These are phyloP conservation scores for Magallana gigas DNA, from an alignment of 1,140 invertebrate genomes.

Conservation along the genomic window DNA sequence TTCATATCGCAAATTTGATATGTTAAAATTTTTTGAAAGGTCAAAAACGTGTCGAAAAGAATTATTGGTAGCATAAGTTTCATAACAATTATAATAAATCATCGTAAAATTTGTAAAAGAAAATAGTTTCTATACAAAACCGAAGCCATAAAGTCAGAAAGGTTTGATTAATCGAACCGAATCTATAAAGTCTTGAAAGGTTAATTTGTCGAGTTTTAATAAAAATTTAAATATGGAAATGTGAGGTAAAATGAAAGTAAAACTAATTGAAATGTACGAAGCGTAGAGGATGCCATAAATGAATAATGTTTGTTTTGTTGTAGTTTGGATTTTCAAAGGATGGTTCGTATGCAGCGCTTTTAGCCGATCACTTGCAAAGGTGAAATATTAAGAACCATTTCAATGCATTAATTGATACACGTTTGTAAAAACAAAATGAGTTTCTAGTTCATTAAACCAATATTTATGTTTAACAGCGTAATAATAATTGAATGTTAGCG, in stretches of 20 bases:
- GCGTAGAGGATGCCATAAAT: background rate
- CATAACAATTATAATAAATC: no score
- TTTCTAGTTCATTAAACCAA: no score
- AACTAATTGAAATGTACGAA: background rate
- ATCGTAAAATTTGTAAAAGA: background rate
- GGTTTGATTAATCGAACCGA: background rate
- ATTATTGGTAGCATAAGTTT: no score
- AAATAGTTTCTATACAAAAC: background rate
- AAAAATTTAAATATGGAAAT: background rate
- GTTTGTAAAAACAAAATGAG: no score
- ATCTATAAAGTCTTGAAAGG: background rate
- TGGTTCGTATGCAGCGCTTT: conserved; percentile 67
- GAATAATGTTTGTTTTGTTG: conserved; percentile 49
- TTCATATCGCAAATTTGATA: no score
- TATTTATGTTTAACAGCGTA: background rate
- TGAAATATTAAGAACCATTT: conserved; percentile 5
- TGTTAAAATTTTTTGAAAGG: no score
- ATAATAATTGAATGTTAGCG: background rate
- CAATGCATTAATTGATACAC: no score
- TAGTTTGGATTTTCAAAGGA: conserved; percentile 67
- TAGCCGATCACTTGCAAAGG: conserved; percentile 68
- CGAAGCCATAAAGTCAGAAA: background rate
- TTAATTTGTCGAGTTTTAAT: background rate
- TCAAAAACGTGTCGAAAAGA: no score
- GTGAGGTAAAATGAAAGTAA: background rate